Evolutionary conservation across 2,113 vertebrate species (phyloP).

Genomic region (Callaeas wilsoni): DNA sequence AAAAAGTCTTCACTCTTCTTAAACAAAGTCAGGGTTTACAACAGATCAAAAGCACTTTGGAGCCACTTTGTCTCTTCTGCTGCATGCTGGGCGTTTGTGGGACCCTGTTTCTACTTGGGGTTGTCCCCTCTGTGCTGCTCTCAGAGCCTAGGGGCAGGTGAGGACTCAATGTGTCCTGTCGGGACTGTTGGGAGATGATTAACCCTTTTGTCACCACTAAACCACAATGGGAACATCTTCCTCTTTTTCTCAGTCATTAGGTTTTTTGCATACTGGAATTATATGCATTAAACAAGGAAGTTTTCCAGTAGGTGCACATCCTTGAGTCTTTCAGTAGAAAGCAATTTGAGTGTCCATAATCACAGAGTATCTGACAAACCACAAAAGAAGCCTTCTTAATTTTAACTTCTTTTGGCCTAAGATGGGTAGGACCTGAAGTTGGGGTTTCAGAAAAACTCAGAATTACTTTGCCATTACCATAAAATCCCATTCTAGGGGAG

Average conservation of each 20-base stretch:
- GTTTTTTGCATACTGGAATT: slow-evolving; percentile 53
- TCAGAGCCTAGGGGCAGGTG: not conserved
- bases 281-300: slow-evolving; percentile 24
- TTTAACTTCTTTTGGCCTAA: slow-evolving; percentile 38
- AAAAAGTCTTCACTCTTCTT: not conserved
- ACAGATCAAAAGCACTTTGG: not conserved
- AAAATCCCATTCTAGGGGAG: not conserved
- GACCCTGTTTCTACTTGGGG: not conserved
- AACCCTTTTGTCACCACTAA: slow-evolving; percentile 28
- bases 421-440: not conserved
- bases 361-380: slow-evolving; percentile 39
- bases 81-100: not conserved
- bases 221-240: not conserved
- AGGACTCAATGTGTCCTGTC: not conserved
- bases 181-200: not conserved
- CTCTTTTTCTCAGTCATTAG: slow-evolving; percentile 53
- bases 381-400: slow-evolving; percentile 45
- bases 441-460: not conserved
- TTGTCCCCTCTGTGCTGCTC: not conserved
- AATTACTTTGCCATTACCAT: not conserved
- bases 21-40: not conserved
- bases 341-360: slow-evolving; percentile 36
- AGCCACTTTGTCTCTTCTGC: not conserved
- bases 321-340: slow-evolving; percentile 22
- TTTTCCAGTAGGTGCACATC: not conserved